These are phyloP conservation scores for Kryptopterus vitreolus DNA, from an alignment of 2,797 vertebrate species.

Conservation along the genomic window DNA sequence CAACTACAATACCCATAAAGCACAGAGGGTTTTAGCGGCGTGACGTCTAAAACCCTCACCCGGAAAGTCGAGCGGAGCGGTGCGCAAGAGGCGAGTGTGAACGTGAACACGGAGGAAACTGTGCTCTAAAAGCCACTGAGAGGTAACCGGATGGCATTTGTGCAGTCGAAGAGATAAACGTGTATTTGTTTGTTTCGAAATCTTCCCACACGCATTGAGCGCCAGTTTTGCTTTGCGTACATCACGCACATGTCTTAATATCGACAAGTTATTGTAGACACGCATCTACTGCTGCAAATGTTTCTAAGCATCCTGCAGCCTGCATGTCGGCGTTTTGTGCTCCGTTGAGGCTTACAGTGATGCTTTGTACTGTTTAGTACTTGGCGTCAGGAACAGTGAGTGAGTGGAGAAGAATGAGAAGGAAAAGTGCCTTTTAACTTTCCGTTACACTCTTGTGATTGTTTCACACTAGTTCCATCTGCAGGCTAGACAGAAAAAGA, in stretches of 20 bases:
- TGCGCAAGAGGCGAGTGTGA: slow-evolving; percentile 20
- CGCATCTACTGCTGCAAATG: neutral
- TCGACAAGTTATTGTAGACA: neutral
- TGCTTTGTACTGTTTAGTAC: neutral
- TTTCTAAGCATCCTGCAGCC: neutral
- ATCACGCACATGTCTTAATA: neutral
- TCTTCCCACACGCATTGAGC: neutral
- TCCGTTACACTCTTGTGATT: slow-evolving; percentile 17
- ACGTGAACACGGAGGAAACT: slow-evolving; percentile 19
- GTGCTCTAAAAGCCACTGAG: neutral
- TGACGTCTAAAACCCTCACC: slow-evolving; percentile 46
- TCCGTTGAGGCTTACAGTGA: neutral
- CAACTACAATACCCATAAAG: slow-evolving; percentile 52
- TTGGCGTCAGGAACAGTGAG: slow-evolving; percentile 14
- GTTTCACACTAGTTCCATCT: slow-evolving; percentile 31
- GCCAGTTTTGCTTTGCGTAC: neutral
- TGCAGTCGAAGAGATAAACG: no score
- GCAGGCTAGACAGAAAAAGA: slow-evolving; percentile 21
- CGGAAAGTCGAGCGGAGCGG: slow-evolving; percentile 19
- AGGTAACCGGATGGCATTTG: slow-evolving; percentile 33
- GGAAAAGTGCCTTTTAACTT: slow-evolving; percentile 5
- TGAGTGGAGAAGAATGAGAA: neutral
- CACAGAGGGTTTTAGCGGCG: neutral
- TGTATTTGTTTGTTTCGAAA: neutral
- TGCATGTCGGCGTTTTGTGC: neutral